A percentile compares a stretch with the other conserved stretches of the same genome.
Conservation (phyloP, 2,888 invertebrate species). For the Ophion obscuratus region DNA sequence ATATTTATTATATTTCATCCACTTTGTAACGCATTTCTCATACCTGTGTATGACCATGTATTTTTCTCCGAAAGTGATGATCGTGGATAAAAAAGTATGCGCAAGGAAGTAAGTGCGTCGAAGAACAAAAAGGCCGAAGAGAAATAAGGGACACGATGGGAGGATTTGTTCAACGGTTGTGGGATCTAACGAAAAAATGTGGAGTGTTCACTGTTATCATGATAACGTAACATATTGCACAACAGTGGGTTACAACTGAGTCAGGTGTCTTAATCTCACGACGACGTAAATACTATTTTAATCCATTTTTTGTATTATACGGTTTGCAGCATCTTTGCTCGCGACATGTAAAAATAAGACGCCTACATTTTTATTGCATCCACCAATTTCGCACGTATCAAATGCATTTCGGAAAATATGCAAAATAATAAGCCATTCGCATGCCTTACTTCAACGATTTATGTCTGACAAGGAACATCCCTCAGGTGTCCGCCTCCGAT, state of each 20-base stretch:
- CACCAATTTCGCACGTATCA: slow-evolving; percentile 69
- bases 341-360: slow-evolving; percentile 69
- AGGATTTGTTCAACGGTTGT: not conserved
- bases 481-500: too few species aligned
- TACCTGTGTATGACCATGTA: not conserved
- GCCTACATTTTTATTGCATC: slow-evolving; percentile 56
- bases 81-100: not conserved
- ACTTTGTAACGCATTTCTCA: not conserved
- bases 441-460: too few species aligned
- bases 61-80: too few species aligned
- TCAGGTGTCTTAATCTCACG: not conserved
- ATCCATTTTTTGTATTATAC: slow-evolving; percentile 12
- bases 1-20: not conserved
- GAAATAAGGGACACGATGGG: not conserved
- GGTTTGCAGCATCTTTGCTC: slow-evolving; percentile 66
- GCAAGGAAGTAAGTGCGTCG: too few species aligned
- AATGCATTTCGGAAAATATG: too few species aligned
- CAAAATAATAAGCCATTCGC: too few species aligned
- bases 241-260: not conserved
- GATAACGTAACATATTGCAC: not conserved
- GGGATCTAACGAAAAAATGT: slow-evolving; percentile 15
- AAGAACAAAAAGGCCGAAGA: not conserved
- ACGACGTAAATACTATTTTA: not conserved
- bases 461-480: too few species aligned
- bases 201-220: not conserved